Conservation (phyloP, 2,888 invertebrate species). For the Synergus gifuensis region DNA sequence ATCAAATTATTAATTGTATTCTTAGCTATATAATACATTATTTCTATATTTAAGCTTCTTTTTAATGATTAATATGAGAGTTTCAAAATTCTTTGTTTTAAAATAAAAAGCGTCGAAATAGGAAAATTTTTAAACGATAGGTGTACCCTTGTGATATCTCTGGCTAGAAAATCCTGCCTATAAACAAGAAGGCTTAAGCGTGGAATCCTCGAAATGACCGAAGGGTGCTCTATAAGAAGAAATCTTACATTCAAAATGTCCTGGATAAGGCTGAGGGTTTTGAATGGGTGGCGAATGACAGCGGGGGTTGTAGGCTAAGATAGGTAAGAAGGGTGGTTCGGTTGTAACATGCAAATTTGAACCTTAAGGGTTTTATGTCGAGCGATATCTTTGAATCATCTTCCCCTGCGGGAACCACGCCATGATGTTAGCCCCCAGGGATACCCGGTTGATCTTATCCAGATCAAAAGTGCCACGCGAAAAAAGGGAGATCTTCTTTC, state of each 20-base stretch:
- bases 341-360: conserved; percentile 77
- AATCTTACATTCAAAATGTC: conserved; percentile 74
- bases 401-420: conserved; percentile 61
- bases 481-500: conserved; percentile 54
- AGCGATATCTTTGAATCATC: conserved; percentile 76
- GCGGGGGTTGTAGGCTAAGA: conserved; percentile 52
- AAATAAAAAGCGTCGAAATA: neutral
- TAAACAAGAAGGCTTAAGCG: conserved; percentile 72
- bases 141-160: conserved; percentile 44
- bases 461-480: conserved; percentile 66
- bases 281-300: conserved; percentile 47
- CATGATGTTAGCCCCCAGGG: conserved; percentile 62
- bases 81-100: neutral
- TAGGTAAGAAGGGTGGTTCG: conserved; percentile 60
- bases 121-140: conserved; percentile 30
- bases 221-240: conserved; percentile 63
- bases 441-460: conserved; percentile 72
- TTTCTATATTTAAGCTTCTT: too few species aligned
- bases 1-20: too few species aligned
- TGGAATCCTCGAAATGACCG: conserved; percentile 70
- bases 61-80: neutral
- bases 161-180: conserved; percentile 66
- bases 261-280: conserved; percentile 67
- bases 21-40: too few species aligned
- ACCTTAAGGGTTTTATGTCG: conserved; percentile 77